These are phyloP conservation scores for Osmerus eperlanus DNA, from an alignment of 2,113 vertebrate species.

Conservation along the genomic window DNA sequence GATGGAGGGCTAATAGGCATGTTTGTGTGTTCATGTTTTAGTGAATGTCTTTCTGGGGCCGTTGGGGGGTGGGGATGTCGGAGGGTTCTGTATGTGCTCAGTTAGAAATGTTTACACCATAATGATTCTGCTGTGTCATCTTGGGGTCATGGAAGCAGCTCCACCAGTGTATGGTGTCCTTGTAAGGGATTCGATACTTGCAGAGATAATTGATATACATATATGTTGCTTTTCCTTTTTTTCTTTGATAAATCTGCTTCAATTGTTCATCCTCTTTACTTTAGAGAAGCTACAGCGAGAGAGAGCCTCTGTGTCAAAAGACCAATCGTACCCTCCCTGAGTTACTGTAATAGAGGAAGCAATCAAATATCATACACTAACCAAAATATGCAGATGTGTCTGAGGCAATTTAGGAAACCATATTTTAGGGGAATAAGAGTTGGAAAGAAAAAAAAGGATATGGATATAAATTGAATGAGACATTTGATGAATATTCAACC, in stretches of 20 bases:
- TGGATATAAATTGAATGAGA: conserved; percentile 52
- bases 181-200: no score
- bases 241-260: conserved; percentile 36
- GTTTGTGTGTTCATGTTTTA: no score
- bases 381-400: conserved; percentile 65
- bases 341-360: conserved; percentile 55
- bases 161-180: no score
- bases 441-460: conserved; percentile 18
- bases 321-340: conserved; percentile 44
- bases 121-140: no score
- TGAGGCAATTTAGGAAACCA: conserved; percentile 54
- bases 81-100: no score
- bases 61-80: no score
- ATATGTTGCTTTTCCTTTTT: conserved; percentile 29
- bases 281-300: conserved; percentile 11
- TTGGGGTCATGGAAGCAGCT: not conserved
- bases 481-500: conserved; percentile 56
- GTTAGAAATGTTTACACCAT: no score
- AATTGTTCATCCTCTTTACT: conserved; percentile 50
- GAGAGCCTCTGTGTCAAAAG: conserved; percentile 35
- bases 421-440: conserved; percentile 42
- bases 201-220: conserved; percentile 51
- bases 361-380: conserved; percentile 60
- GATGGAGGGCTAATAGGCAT: no score
- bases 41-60: no score